Evolutionary conservation across 2,797 vertebrate genomes (phyloP), one percentile per base, ranked within the genome.

Genomic region (Tachyglossus aculeatus): DNA sequence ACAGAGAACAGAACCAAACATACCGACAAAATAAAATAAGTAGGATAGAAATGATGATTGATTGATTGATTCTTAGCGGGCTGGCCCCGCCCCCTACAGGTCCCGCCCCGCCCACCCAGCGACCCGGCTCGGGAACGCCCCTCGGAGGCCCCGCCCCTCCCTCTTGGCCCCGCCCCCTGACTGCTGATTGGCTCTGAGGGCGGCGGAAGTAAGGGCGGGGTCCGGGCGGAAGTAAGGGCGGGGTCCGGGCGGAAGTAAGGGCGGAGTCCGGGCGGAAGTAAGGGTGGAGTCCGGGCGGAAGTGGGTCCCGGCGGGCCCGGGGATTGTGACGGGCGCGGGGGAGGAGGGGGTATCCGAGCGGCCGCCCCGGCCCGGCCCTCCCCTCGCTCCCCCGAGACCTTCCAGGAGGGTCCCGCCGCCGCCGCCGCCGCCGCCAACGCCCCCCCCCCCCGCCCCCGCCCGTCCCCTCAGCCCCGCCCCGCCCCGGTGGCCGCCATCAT

Each of bases 401-500:
- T 48, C 29, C 9, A 9, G 24, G 45, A 5, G 36, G 51, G 61
- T 41, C 24, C 4, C 33, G 31, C 22, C 9, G 71, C 25, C 29
- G 48, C 21, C 2, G 31, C 29, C 18, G 47, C 47, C 25, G 47
- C 21, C 40, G 63, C 38, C 31, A 15, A 11, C 61, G 52, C 53
- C 50, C 71, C 65, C 67, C 57, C 29, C 18, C 67, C 52, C 68
- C 8, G 18, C 60, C 68, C 58, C 66, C 74, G 54, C 61, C 77
- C 66, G 74, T 71, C 71, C 32, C 41, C 63, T 63, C 64, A 67
- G 65, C n/a, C n/a, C n/a, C n/a, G n/a, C n/a, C n/a, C n/a, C n/a
- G n/a, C n/a, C n/a, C n/a, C n/a, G n/a, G n/a, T n/a, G n/a, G 36
- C 79, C 75, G 40, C 81, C 69, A 72, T 78, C 76, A 87, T 78